Conservation (phyloP, 1,140 invertebrate species). For the Antheraea mylitta region DNA sequence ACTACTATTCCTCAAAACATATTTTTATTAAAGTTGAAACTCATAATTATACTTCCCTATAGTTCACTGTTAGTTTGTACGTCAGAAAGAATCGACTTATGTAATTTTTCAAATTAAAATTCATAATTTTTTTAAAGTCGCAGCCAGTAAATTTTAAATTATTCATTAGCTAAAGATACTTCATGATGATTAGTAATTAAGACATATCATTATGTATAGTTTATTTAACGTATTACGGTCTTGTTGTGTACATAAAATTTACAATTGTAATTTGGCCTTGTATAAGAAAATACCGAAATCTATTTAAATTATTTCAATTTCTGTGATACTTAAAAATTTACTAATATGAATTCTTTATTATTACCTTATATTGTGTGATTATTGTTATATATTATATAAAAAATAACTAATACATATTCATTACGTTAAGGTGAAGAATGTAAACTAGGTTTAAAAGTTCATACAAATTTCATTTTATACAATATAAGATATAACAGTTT, state of each 20-base stretch:
- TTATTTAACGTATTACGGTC: too few relatives aligned
- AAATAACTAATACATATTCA: too few relatives aligned
- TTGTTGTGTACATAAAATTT: too few relatives aligned
- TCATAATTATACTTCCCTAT: background rate
- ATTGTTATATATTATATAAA: background rate
- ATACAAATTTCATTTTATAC: background rate
- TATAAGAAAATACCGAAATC: background rate
- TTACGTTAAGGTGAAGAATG: too few relatives aligned
- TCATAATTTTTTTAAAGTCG: background rate
- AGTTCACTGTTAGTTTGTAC: too few relatives aligned
- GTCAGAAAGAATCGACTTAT: too few relatives aligned
- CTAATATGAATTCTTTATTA: background rate
- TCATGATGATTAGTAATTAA: background rate
- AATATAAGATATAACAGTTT: background rate
- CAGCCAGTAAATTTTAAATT: background rate
- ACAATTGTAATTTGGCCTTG: too few relatives aligned
- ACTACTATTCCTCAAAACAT: background rate
- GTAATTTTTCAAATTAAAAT: too few relatives aligned
- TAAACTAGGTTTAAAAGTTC: background rate
- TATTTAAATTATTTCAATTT: background rate
- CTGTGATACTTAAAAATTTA: background rate
- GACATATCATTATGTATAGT: background rate
- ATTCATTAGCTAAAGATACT: background rate
- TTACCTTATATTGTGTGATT: background rate
- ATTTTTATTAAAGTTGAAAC: background rate